Evolutionary conservation across 2,113 vertebrate genomes (phyloP).

Genomic region (Labrus mixtus): DNA sequence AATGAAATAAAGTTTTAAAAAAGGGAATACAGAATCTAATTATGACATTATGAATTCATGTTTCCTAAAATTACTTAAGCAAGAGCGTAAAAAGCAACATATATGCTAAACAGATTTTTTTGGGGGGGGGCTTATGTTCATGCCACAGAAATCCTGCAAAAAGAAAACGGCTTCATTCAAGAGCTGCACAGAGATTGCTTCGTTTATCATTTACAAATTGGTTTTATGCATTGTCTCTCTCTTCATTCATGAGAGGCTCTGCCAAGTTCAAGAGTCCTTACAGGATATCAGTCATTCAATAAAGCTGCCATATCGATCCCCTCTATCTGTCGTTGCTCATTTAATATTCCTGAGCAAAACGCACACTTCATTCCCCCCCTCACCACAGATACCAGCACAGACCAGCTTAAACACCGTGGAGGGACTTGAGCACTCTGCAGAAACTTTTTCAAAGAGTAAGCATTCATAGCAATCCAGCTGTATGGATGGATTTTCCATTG

Average conservation of each 20-base stretch:
- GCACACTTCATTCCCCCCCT: conserved; percentile 13
- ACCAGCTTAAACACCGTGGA: conserved; percentile 26
- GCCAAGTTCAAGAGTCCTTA: conserved; percentile 46
- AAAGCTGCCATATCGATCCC: conserved; percentile 55
- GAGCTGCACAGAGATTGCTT: background rate
- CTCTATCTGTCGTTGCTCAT: conserved; percentile 60
- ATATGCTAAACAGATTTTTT: background rate
- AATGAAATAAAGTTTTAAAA: background rate
- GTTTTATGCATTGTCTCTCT: conserved; percentile 19
- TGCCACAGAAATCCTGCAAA: background rate
- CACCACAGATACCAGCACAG: conserved; percentile 58
- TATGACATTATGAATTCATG: background rate
- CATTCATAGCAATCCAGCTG: background rate
- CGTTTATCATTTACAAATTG: conserved; percentile 1
- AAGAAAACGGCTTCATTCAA: background rate
- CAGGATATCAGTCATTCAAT: conserved; percentile 66
- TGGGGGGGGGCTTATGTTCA: too few species aligned
- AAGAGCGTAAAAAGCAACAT: background rate
- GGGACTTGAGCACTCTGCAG: conserved; percentile 3
- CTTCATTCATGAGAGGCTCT: conserved; percentile 22
- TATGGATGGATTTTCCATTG: background rate
- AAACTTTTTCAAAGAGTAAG: background rate
- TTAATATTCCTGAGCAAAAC: conserved; percentile 69
- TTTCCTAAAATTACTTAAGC: background rate
- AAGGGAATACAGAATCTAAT: too few species aligned